Evolutionary conservation across 2,113 vertebrate species (phyloP), one percentile per base, ranked within the genome.

Genomic region (Macheiramphus alcinus): DNA sequence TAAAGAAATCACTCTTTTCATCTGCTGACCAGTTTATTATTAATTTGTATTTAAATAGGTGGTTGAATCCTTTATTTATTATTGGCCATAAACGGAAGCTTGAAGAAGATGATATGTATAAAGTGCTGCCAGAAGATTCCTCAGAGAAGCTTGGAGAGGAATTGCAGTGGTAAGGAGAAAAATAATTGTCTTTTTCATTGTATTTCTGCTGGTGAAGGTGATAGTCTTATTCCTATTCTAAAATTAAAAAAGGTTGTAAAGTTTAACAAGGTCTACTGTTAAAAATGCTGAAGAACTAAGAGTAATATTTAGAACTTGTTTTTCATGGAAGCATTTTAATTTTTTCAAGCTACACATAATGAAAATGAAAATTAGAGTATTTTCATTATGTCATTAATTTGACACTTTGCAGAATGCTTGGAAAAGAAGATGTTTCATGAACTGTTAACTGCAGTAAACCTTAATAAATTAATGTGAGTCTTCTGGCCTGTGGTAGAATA

Each of bases 51-150:
- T 93, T 92, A 76, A 71, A 95, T 93, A 99, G 99, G 94, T 99
- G 99, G 99, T 97, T 99, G 72, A 99, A 99, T 76, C 99, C 99
- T 40, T 95, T 99, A 94, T 99, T 99, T 96, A 91, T 97, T 73
- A 97, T 58, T 3, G 99, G 99, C 29, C 98, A 98, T 97, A 99
- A 99, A 87, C 98, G 98, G 80, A 98, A 92, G 63, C 97, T 99
- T 86, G 99, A 99, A 91, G 99, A 99, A 97, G 98, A 99, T 98
- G 99, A 99, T 89, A 98, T 99, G 99, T 99, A 98, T 62, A 97
- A 98, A 25, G 98, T 99, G 80, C 98, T 99, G 32, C 95, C 98
- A 0, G 99, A 99, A 92, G 99, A 99, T 92, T 90, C 97, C 48
- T 99, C 99, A 0, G 97, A 99, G 87, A 97, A 71, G 38, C 98